phyloP scores from a whole-genome alignment of 2,113 vertebrate genomes.

The Entomyzon cyanotis region DNA sequence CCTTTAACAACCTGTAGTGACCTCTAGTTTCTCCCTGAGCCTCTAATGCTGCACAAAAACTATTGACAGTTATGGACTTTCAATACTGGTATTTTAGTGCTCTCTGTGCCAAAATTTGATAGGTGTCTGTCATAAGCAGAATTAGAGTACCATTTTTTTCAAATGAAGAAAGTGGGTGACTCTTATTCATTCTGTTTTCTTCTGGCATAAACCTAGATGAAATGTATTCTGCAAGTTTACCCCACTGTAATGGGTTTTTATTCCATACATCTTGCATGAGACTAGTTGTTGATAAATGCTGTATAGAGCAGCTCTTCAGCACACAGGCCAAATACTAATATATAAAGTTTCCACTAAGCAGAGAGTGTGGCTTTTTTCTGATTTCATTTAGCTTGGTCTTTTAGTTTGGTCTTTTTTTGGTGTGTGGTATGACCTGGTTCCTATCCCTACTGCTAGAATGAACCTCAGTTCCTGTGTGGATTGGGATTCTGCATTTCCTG shows the following conservation, averaged over 20 bases:
- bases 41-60: slow-evolving; percentile 33
- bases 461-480: not conserved
- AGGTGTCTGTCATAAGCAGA: slow-evolving; percentile 20
- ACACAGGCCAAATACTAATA: not conserved
- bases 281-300: not conserved
- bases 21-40: not conserved
- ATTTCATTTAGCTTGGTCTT: not conserved
- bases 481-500: not conserved
- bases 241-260: not conserved
- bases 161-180: not conserved
- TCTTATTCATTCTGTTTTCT: not conserved
- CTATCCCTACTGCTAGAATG: not conserved
- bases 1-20: slow-evolving; percentile 8
- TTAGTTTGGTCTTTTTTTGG: not conserved
- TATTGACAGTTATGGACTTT: slow-evolving; percentile 45
- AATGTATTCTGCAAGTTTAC: not conserved
- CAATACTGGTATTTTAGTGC: slow-evolving; percentile 24
- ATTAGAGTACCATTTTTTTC: slow-evolving; percentile 24
- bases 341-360: not conserved
- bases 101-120: not conserved
- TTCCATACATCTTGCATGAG: not conserved
- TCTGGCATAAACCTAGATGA: not conserved
- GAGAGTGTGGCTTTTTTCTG: not conserved
- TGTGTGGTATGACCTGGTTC: not conserved
- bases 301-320: not conserved